Evolutionary conservation across 1,140 invertebrate species (phyloP).

Genomic region (Pantala flavescens): DNA sequence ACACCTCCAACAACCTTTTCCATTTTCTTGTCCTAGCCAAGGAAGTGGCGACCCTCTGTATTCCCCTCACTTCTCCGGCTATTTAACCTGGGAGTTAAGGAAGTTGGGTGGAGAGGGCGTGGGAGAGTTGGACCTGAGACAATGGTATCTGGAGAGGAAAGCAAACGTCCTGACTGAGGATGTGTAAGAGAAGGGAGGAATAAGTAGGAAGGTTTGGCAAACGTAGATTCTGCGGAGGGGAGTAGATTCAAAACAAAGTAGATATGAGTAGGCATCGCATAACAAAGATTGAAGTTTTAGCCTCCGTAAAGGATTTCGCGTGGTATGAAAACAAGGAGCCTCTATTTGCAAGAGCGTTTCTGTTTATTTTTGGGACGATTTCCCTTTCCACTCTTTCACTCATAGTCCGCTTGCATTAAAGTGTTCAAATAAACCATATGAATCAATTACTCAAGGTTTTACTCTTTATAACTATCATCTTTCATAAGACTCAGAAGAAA

Average conservation of each 20-base stretch:
- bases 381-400: too few relatives aligned
- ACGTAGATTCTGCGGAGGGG: neutral
- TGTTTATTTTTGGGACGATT: too few relatives aligned
- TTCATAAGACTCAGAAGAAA: too few relatives aligned
- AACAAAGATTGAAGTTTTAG: too few relatives aligned
- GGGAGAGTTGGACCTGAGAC: neutral
- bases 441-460: too few relatives aligned
- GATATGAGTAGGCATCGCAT: neutral
- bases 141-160: constrained; percentile 5
- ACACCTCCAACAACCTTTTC: neutral
- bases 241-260: neutral
- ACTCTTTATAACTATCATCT: too few relatives aligned
- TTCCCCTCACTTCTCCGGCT: neutral
- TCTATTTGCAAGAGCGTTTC: too few relatives aligned
- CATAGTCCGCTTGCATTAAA: too few relatives aligned
- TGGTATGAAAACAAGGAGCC: too few relatives aligned
- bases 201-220: neutral
- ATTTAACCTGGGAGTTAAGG: constrained; percentile 5
- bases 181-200: neutral
- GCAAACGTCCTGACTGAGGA: neutral
- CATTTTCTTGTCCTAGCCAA: neutral
- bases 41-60: neutral
- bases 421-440: too few relatives aligned
- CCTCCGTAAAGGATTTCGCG: too few relatives aligned
- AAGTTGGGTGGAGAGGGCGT: neutral